Evolutionary conservation across 1,140 invertebrate species (phyloP).

Genomic region (Aphaenogaster floridana): DNA sequence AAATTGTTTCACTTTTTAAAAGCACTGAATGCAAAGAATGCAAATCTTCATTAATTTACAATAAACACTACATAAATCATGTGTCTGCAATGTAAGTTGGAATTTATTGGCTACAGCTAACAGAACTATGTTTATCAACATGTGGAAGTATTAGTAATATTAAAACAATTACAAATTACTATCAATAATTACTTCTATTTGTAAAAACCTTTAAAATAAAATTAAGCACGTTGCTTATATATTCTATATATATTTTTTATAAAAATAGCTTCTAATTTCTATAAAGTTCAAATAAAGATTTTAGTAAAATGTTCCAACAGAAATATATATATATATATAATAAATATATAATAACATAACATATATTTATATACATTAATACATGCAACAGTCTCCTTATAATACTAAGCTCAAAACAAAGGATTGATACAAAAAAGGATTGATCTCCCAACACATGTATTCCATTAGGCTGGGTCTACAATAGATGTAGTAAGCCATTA

Average conservation of each 20-base stretch:
- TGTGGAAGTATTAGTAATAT: background rate
- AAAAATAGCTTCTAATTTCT: background rate
- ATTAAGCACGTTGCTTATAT: background rate
- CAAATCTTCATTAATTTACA: background rate
- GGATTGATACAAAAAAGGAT: background rate
- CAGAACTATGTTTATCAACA: background rate
- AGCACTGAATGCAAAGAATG: background rate
- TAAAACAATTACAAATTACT: slow-evolving; percentile 5
- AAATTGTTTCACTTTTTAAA: background rate
- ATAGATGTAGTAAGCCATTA: too few species aligned
- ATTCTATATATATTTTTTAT: background rate
- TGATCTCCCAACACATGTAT: background rate
- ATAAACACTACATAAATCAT: background rate
- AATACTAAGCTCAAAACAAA: background rate
- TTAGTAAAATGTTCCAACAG: background rate
- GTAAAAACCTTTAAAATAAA: background rate
- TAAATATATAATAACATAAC: background rate
- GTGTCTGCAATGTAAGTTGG: background rate
- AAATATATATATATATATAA: background rate
- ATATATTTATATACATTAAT: background rate
- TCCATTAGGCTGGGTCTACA: background rate
- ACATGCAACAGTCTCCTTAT: background rate
- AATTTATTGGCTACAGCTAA: background rate
- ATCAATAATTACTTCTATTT: background rate
- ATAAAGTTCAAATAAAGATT: background rate